Evolutionary conservation across 2,113 vertebrate genomes (phyloP), one percentile per base, ranked within the genome.

Genomic region (Eulacestoma nigropectus): DNA sequence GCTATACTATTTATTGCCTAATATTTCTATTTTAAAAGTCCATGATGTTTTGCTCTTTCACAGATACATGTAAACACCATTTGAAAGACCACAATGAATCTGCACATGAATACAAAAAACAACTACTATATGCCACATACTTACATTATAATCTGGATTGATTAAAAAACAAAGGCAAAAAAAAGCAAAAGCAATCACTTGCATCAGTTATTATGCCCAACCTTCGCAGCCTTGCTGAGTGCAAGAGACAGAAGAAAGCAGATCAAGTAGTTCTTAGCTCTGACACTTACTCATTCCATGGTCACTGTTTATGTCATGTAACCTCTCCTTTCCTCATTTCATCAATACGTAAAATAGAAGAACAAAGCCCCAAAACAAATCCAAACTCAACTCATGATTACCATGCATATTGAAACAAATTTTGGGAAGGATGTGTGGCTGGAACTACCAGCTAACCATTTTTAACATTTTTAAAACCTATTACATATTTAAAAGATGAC

Each of bases 1-100:
- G 70, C 89, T 73, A 72, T 68, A 91, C 79, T 97, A 97, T 96
- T 97, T 98, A 97, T 79, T 95, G 73, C 64, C 89, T 79, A 90
- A 63, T 83, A 96, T 87, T 93, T 97, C 95, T 96, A 59, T 69
- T 96, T 93, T 96, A 87, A 89, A 96, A 94, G 83, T 95, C 88
- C 47, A 69, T 85, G 87, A 89, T 96, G 83, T 65, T 95, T 85
- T 83, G 37, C 41, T 81, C 63, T 86, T 96, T 78, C 78, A 87
- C 4, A 11, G 62, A 82, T 68, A 92, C 68, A 90, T 17, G 72
- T n/a, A 84, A 93, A 94, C 56, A 88, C 33, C 44, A 64, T 87
- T 53, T 44, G 41, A 57, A 89, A 93, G 55, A 87, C 42, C 44
- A 81, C 41, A 67, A 41, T 6, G 14, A 91, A 73, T 84, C 60